Evolutionary conservation across 2,113 vertebrate species (phyloP).

Genomic region (Thunnus thynnus): DNA sequence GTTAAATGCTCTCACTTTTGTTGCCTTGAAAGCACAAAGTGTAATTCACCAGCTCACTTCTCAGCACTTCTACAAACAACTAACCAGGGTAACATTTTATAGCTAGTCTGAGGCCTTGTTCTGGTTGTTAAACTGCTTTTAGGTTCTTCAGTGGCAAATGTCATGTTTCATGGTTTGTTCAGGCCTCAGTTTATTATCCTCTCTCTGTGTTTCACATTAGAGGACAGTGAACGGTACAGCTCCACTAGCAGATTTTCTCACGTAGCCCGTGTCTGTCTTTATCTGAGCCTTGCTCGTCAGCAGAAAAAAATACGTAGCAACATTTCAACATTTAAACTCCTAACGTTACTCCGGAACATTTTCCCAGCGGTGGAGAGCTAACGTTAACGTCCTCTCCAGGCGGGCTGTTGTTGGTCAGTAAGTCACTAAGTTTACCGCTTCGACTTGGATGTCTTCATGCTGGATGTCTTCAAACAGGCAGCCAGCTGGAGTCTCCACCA

Average conservation of each 20-base stretch:
- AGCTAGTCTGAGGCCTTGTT: not conserved
- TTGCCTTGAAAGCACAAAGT: too few species aligned
- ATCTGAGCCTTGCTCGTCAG: not conserved
- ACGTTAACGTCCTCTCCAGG: not conserved
- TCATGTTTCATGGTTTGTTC: not conserved
- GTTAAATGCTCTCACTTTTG: too few species aligned
- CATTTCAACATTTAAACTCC: not conserved
- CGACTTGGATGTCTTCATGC: constrained; percentile 76
- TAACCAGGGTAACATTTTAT: not conserved
- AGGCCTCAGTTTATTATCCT: not conserved
- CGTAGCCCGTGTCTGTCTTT: not conserved
- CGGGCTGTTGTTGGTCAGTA: not conserved
- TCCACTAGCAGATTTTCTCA: not conserved
- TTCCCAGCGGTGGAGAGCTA: not conserved
- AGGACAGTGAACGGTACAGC: not conserved
- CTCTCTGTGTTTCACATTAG: not conserved
- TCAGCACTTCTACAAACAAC: too few species aligned
- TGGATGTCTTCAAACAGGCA: constrained; percentile 78
- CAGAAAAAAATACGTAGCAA: not conserved
- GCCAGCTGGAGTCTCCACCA: constrained; percentile 70
- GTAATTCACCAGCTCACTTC: too few species aligned
- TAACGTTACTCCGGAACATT: too few species aligned
- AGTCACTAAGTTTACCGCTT: constrained; percentile 64
- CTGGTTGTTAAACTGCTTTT: not conserved
- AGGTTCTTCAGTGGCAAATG: not conserved